Base-by-base conservation (phyloP, 35 echinoderm and acorn worm genomes). In the Amphiura filiformis region DNA sequence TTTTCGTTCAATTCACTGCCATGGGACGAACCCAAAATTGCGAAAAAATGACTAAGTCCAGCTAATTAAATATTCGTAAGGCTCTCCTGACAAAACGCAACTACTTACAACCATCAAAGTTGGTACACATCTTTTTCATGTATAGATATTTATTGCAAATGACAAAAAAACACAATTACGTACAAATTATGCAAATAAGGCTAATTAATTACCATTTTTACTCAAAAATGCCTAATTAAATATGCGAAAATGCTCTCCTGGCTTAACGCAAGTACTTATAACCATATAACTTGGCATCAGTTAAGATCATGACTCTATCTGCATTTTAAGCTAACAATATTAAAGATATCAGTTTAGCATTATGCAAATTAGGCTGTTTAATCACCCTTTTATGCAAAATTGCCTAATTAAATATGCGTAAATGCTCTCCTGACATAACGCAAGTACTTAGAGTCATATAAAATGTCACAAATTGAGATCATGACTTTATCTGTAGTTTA, bases 61-160 rank as follows among this genome's bases (percentile, higher is more conserved):
- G 81, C 81, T 83, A 83, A 83, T 83, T 83, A 83, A 83, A n/a
- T 83, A 83, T 83, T 37, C 81, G 42, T 83, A 83, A 83, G n/a
- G 81, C 38, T 83, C 38, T 83, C 20, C 7, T 33, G 15, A 17
- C 13, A 32, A 22, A 83, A 42, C n/a, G 42, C 14, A 41, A 41
- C 1, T 12, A 44, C 38, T 31, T 33, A 83, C 15, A 52, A 32
- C 1, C n/a, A 15, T 83, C 38, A 31, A 83, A 41, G 13, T 83
- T 83, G 81, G 81, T 39, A 83, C 39, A 83, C 22, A 31, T 28
- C 42, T 4, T 83, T 30, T 49, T 83, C 26, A 36, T 83, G 31
- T 42, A 52, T 83, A 44, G 36, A 83, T 36, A 33, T 83, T 39
- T 52, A 83, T 23, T 44, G 26, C 15, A n/a, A n/a, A n/a, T 28